Percentiles rank a stretch among this genome's conserved stretches.
Conservation (phyloP, 2,797 vertebrate genomes). For the Acropternis orthonyx region DNA sequence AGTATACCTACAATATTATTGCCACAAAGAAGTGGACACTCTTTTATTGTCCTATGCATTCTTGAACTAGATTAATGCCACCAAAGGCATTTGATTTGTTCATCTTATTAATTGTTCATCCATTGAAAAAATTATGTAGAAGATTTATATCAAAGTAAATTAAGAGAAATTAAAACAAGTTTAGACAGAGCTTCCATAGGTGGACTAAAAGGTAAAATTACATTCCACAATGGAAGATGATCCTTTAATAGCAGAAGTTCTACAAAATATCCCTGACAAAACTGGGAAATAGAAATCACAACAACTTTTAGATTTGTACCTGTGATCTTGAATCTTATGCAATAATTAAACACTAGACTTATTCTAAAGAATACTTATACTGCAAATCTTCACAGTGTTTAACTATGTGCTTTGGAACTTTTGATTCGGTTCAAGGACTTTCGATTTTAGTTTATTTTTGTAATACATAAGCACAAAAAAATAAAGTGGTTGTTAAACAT, state of each 20-base stretch:
- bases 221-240: not conserved
- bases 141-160: not conserved
- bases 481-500: not conserved
- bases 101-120: not conserved
- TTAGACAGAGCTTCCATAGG: not conserved
- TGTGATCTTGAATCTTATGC: fast-evolving
- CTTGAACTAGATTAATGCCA: not conserved
- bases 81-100: not conserved
- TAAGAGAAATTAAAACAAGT: not conserved
- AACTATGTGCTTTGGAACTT: not conserved
- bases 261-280: not conserved
- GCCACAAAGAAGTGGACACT: not conserved
- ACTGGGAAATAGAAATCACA: not conserved
- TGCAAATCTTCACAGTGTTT: not conserved
- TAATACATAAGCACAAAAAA: not conserved
- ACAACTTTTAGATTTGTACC: not conserved
- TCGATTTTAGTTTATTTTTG: not conserved
- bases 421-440: not conserved
- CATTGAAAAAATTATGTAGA: not conserved
- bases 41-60: not conserved
- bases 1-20: not conserved
- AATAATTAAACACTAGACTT: not conserved
- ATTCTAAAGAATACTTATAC: not conserved
- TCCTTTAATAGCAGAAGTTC: not conserved
- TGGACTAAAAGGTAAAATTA: not conserved